Evolutionary conservation across 2,888 invertebrate genomes (phyloP).

Genomic region (Emmelina monodactyla): DNA sequence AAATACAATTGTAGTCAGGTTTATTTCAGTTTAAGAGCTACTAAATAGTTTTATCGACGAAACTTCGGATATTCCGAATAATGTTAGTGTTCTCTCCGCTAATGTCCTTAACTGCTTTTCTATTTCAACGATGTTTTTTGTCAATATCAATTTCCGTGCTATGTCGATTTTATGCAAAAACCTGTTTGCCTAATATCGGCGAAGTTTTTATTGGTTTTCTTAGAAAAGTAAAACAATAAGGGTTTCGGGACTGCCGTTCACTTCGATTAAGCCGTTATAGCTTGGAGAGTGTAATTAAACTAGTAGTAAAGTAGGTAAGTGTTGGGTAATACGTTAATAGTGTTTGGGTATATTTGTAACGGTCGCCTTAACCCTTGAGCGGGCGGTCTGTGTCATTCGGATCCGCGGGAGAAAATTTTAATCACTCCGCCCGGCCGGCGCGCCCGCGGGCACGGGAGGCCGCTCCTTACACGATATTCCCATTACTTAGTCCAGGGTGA

Average conservation of each 20-base stretch:
- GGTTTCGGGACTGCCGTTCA: background rate
- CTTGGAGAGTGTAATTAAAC: too few species aligned
- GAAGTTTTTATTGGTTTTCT: constrained; percentile 2
- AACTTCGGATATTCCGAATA: constrained; percentile 31
- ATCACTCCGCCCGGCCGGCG: constrained; percentile 38
- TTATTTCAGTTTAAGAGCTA: constrained; percentile 32
- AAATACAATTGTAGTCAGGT: constrained; percentile 33
- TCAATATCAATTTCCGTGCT: constrained; percentile 1
- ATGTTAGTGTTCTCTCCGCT: constrained; percentile 27
- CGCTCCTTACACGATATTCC: constrained; percentile 68
- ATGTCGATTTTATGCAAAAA: constrained; percentile 4
- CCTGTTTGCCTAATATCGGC: background rate
- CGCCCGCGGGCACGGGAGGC: constrained; percentile 47
- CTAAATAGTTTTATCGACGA: constrained; percentile 41
- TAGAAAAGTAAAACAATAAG: background rate
- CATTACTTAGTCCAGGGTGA: constrained; percentile 66
- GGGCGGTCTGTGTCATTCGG: constrained; percentile 57
- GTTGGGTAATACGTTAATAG: background rate
- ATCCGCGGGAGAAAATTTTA: constrained; percentile 52
- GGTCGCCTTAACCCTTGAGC: background rate
- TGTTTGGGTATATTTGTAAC: background rate
- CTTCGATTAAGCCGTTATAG: background rate
- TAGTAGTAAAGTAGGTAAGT: background rate
- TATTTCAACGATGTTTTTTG: constrained; percentile 11
- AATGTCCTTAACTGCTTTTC: constrained; percentile 17